Conservation (phyloP, 2,113 vertebrate species). For the Pteronura brasiliensis region DNA sequence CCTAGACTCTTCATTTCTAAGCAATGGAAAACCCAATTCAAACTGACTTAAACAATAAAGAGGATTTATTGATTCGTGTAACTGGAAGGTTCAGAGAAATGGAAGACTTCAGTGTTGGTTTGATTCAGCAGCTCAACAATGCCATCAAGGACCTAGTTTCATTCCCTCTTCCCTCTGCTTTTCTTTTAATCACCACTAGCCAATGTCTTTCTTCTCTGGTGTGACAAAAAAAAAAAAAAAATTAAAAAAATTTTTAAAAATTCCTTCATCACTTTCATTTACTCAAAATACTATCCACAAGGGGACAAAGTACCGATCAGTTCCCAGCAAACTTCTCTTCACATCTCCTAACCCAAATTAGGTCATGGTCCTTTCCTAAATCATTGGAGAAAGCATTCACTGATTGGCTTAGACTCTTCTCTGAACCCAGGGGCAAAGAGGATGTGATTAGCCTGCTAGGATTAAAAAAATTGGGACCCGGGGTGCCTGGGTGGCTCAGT, state of each 20-base stretch:
- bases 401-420: background rate
- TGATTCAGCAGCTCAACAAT: background rate
- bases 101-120: background rate
- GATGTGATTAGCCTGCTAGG: background rate
- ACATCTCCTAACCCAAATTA: background rate
- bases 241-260: background rate
- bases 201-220: background rate
- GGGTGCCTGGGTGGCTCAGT: no score
- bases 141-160: background rate
- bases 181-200: background rate
- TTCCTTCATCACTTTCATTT: background rate
- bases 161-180: background rate
- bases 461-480: background rate
- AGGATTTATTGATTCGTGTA: background rate
- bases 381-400: background rate
- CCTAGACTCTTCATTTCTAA: constrained; percentile 7
- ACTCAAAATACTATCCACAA: background rate
- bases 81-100: background rate
- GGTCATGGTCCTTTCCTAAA: background rate
- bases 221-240: background rate
- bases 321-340: background rate
- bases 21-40: background rate
- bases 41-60: constrained; percentile 15
- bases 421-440: background rate
- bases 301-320: background rate